These are phyloP conservation scores for Leptobrachium ailaonicum DNA, from an alignment of 2,113 vertebrate genomes.

Conservation along the genomic window DNA sequence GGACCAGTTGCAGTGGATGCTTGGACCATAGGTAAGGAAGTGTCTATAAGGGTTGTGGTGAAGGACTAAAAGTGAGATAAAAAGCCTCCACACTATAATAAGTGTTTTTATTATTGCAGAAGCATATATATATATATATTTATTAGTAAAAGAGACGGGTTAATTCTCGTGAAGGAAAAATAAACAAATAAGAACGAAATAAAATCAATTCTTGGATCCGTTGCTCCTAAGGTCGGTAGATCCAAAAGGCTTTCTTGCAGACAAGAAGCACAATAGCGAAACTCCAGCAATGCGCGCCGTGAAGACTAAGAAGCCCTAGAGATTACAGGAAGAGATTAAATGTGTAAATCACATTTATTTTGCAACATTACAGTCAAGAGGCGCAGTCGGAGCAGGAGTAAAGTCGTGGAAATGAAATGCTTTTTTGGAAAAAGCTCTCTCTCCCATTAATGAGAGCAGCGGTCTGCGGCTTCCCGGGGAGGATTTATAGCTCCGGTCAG, in stretches of 20 bases:
- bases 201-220: not conserved
- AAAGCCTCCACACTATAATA: no score
- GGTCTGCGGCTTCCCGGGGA: not conserved
- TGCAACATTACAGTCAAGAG: constrained; percentile 26
- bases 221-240: not conserved
- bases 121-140: no score
- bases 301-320: constrained; percentile 14
- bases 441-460: not conserved
- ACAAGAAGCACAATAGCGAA: constrained; percentile 15
- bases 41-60: no score
- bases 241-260: not conserved
- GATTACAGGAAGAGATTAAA: constrained; percentile 32
- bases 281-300: constrained; percentile 5
- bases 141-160: not conserved
- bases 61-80: no score
- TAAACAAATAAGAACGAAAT: not conserved
- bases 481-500: not conserved
- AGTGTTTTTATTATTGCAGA: no score
- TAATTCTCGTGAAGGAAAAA: not conserved
- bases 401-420: constrained; percentile 1
- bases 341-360: constrained; percentile 38
- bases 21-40: no score
- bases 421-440: not conserved
- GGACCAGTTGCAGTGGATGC: no score
- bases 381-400: constrained; percentile 15